phyloP scores from a whole-genome alignment of 2,888 invertebrate genomes.

The Cephalotes varians region DNA sequence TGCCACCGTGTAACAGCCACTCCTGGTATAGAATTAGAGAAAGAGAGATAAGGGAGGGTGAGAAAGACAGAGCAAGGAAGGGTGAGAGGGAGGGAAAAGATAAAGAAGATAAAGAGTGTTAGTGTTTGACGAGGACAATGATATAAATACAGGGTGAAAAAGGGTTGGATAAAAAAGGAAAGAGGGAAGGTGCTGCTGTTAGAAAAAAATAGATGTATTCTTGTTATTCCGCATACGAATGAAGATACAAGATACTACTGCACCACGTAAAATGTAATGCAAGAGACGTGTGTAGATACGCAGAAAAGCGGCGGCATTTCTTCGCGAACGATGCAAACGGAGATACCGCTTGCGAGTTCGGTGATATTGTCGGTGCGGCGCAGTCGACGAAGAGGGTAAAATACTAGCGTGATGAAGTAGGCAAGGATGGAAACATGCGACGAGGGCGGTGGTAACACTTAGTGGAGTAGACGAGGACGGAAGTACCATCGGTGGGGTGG shows the following conservation, averaged over 20 bases:
- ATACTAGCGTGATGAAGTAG: background rate
- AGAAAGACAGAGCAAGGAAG: too few species aligned
- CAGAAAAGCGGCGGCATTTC: conserved; percentile 15
- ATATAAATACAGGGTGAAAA: conserved; percentile 34
- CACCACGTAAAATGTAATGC: conserved; percentile 10
- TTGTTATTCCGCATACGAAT: background rate
- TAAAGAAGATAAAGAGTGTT: background rate
- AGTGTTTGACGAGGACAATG: conserved; percentile 17
- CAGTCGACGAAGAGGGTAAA: conserved; percentile 16
- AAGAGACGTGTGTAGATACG: conserved; percentile 24
- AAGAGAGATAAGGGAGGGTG: background rate
- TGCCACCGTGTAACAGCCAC: background rate
- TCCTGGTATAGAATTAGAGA: conserved; percentile 7
- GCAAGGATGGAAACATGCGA: background rate
- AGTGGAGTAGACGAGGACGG: conserved; percentile 35
- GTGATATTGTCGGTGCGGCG: background rate
- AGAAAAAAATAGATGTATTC: background rate
- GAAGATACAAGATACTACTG: conserved; percentile 13
- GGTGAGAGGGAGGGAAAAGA: background rate
- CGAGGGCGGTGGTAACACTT: conserved; percentile 7
- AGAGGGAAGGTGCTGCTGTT: background rate
- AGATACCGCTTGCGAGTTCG: conserved; percentile 17
- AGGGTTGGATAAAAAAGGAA: background rate
- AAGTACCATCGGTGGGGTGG: background rate
- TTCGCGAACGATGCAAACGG: conserved; percentile 33